phyloP scores from a whole-genome alignment of 2,888 invertebrate species.

The Pandemis corylana region DNA sequence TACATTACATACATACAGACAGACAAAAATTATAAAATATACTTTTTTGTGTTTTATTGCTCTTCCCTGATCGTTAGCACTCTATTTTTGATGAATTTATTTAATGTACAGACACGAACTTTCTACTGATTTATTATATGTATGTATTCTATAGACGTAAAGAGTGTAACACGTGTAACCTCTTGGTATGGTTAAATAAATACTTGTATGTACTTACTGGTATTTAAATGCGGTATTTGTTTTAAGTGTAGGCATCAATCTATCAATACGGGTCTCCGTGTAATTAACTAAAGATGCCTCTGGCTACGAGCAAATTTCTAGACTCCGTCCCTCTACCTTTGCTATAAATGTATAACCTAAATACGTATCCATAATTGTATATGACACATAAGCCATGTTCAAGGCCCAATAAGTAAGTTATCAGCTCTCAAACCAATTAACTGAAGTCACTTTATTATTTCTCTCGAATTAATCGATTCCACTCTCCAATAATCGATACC shows the following conservation, averaged over 20 bases:
- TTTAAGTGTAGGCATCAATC: background rate
- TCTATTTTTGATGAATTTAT: no score
- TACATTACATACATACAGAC: no score
- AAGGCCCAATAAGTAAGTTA: conserved; percentile 62
- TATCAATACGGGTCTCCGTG: background rate
- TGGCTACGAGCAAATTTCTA: background rate
- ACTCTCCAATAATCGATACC: conserved; percentile 77
- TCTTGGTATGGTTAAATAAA: no score
- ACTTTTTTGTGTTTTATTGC: no score
- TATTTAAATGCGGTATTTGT: background rate
- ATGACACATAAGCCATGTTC: conserved; percentile 41
- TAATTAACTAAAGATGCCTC: background rate
- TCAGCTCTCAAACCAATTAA: conserved; percentile 79
- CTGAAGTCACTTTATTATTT: conserved; percentile 72
- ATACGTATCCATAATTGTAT: background rate
- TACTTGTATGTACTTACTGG: background rate
- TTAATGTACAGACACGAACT: no score
- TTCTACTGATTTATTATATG: no score
- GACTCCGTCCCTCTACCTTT: background rate
- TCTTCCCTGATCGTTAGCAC: no score
- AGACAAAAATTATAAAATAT: no score
- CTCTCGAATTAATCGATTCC: conserved; percentile 76
- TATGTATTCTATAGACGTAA: no score
- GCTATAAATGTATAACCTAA: background rate
- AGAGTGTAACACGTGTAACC: no score